These are phyloP conservation scores for Loxodonta africana DNA, from an alignment of 2,113 vertebrate genomes.

Conservation along the genomic window DNA sequence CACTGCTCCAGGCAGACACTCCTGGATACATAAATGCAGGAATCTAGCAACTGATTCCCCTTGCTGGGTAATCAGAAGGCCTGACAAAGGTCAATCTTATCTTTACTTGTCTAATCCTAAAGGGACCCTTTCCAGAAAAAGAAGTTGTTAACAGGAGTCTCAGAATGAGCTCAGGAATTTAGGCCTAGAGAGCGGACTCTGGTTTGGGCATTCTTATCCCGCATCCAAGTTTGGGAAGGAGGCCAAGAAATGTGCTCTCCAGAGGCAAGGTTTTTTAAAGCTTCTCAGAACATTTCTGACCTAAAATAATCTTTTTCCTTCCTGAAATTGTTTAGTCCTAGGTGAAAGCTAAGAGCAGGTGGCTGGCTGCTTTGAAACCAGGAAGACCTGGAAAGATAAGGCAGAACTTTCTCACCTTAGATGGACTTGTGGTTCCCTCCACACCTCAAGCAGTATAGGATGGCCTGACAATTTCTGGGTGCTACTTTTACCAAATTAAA, in stretches of 20 bases:
- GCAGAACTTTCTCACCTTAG: neutral
- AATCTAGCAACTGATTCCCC: neutral
- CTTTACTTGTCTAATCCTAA: neutral
- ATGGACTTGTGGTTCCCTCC: neutral
- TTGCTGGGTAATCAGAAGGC: neutral
- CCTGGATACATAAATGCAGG: neutral
- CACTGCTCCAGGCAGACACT: neutral
- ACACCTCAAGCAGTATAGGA: neutral
- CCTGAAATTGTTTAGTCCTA: conserved; percentile 8
- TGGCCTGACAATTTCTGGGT: neutral
- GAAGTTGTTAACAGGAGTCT: neutral
- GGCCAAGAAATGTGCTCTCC: neutral
- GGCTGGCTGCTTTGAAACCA: neutral
- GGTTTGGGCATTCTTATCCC: neutral
- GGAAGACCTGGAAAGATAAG: conserved; percentile 27
- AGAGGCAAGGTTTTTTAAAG: neutral
- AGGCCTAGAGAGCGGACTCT: neutral
- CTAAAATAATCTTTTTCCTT: conserved; percentile 33
- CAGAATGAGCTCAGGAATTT: neutral
- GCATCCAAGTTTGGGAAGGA: neutral
- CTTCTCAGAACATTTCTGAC: conserved; percentile 62
- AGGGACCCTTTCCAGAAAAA: neutral
- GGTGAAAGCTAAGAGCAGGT: conserved; percentile 14
- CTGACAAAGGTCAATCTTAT: neutral
- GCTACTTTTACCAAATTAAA: neutral